Evolutionary conservation across 2,888 invertebrate genomes (phyloP).

Genomic region (Marronus borbonicus): DNA sequence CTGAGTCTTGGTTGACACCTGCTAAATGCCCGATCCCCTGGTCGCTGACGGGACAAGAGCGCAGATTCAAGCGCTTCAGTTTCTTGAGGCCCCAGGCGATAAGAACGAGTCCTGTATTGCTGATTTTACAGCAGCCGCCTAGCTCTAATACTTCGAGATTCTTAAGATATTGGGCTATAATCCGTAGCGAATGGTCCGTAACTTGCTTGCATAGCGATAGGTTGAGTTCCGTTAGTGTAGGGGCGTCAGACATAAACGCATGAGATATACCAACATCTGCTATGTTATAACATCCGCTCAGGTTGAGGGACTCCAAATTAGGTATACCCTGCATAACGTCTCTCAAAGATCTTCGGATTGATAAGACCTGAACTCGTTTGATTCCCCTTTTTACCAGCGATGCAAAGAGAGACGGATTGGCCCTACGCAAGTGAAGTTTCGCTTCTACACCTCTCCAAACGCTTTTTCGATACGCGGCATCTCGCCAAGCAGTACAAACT

Average conservation of each 20-base stretch:
- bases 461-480: constrained; percentile 92
- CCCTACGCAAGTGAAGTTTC: constrained; percentile 87
- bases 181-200: constrained; percentile 89
- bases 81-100: constrained; percentile 92
- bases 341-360: constrained; percentile 84
- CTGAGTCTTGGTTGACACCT: constrained; percentile 78
- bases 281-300: constrained; percentile 95
- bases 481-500: constrained; percentile 91
- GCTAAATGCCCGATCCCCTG: constrained; percentile 91
- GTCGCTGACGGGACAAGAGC: constrained; percentile 94
- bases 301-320: constrained; percentile 88
- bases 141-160: constrained; percentile 91
- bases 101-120: constrained; percentile 88
- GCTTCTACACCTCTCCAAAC: constrained; percentile 97
- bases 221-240: constrained; percentile 86
- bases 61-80: constrained; percentile 86
- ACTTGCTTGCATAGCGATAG: constrained; percentile 95
- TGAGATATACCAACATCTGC: constrained; percentile 88
- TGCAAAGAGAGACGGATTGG: constrained; percentile 88
- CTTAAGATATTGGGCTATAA: constrained; percentile 88
- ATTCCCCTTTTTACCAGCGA: constrained; percentile 92
- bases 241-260: constrained; percentile 85
- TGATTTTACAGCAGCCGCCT: constrained; percentile 93
- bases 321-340: constrained; percentile 91
- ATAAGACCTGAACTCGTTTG: constrained; percentile 89